Evolutionary conservation across 2,797 vertebrate species (phyloP).

Genomic region (Gallinago solitaria): DNA sequence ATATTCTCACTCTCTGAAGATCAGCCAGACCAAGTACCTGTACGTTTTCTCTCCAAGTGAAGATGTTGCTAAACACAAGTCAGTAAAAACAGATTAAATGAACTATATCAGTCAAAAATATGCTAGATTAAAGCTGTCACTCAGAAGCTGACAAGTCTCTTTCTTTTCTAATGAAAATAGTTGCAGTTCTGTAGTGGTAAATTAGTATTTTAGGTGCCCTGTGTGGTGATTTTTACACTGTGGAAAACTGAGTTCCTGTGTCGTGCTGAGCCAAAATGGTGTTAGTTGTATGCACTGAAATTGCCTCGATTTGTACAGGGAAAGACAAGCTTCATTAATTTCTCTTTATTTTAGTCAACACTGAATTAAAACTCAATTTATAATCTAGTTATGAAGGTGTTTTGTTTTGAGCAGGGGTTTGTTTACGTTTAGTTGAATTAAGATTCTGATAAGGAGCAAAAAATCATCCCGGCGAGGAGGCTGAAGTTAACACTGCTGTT

Average conservation of each 20-base stretch:
- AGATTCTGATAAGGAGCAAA: neutral
- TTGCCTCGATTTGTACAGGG: neutral
- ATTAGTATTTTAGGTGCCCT: neutral
- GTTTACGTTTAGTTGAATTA: neutral
- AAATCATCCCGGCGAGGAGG: neutral
- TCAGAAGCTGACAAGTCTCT: neutral
- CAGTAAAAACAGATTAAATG: neutral
- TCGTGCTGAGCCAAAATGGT: neutral
- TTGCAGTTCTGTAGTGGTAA: neutral
- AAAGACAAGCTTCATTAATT: neutral
- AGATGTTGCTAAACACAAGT: neutral
- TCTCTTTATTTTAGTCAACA: neutral
- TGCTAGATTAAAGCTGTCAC: neutral
- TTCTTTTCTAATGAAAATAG: neutral
- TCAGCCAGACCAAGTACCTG: neutral
- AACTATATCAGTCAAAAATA: neutral
- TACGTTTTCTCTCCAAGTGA: neutral
- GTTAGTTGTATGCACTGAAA: neutral
- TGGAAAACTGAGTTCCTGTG: neutral
- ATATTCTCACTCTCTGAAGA: neutral
- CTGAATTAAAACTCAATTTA: neutral
- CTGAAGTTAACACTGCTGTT: rapidly evolving
- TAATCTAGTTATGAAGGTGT: neutral
- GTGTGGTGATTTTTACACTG: neutral
- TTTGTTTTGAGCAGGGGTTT: neutral